Base-by-base conservation (phyloP, 2,113 vertebrate genomes). In the Nansenia antarctica region DNA sequence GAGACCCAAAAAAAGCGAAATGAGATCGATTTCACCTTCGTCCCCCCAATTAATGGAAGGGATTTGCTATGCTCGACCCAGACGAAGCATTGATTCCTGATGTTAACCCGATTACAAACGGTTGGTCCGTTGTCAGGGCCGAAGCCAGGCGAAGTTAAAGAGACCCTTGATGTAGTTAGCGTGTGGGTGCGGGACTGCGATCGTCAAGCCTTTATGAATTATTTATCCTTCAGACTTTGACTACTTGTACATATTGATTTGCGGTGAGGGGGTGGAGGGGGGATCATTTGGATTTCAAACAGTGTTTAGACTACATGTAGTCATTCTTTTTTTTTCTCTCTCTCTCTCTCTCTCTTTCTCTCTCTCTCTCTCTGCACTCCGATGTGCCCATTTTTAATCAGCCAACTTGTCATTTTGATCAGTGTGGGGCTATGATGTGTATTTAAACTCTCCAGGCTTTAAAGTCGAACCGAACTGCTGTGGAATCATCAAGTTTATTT, bases 401-500 rank as follows among this genome's bases (percentile, higher is more conserved):
- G 45, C 72, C 57, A 37, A 60, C 70, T 78, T 86, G 82, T 85
- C 82, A 63, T 66, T 45, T n/a, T 53, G 81, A 74, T 80, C 77
- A 82, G 86, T 82, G 65, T 74, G 81, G 85, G 84, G 84, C n/a
- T 86, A 81, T 81, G 84, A 78, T 88, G 86, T 88, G 77, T 73
- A 77, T 88, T 87, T 88, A 85, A 89, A 89, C 86, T 90, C 84
- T 89, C 77, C 72, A 83, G 87, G 87, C 87, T 91, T 92, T 89
- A 85, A 85, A 79, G 83, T 86, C 69, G 82, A 86, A 82, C 74
- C 80, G 87, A 92, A 90, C 86, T 90, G 88, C 86, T 82, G 78
- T 82, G 87, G 87, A 86, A 91, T 91, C 89, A 89, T 90, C 85
- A 92, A 90, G 89, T 93, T 92, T 90, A 91, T 91, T 92, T 89